Percentiles rank a stretch among this genome's conserved stretches.
These are phyloP conservation scores for Theodoxus fluviatilis DNA, from an alignment of 2,888 invertebrate species.

Conservation along the genomic window DNA sequence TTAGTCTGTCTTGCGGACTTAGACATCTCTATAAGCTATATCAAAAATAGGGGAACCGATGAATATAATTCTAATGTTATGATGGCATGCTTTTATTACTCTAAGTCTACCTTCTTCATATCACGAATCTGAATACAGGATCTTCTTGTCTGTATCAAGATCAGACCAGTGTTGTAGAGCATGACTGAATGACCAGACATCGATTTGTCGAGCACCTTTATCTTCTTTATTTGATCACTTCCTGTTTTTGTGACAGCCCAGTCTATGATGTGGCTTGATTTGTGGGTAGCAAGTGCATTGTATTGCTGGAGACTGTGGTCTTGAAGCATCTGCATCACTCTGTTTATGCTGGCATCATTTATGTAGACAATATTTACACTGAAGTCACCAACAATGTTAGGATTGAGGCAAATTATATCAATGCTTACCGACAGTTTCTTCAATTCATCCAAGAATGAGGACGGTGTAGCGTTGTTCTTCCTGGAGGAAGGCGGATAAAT, in stretches of 20 bases:
- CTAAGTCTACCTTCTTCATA: no score
- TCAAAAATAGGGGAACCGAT: no score
- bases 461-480: conserved; percentile 3
- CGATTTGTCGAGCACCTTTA: no score
- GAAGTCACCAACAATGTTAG: conserved; percentile 17
- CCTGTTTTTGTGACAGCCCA: not conserved
- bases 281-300: not conserved
- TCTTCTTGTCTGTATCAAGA: no score
- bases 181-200: no score
- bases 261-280: conserved; percentile 20
- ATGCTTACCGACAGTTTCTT: not conserved
- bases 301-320: not conserved
- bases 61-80: no score
- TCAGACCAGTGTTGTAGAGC: no score
- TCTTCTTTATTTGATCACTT: no score
- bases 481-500: conserved; percentile 5
- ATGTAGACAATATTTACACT: conserved; percentile 4
- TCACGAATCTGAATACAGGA: no score
- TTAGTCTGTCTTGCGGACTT: no score
- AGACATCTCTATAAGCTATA: no score
- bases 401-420: not conserved
- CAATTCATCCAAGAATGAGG: conserved; percentile 11
- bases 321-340: not conserved
- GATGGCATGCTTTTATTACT: no score
- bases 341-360: conserved; percentile 2